Conservation (phyloP, 1,140 invertebrate genomes). For the Philopotamus ludificatus region DNA sequence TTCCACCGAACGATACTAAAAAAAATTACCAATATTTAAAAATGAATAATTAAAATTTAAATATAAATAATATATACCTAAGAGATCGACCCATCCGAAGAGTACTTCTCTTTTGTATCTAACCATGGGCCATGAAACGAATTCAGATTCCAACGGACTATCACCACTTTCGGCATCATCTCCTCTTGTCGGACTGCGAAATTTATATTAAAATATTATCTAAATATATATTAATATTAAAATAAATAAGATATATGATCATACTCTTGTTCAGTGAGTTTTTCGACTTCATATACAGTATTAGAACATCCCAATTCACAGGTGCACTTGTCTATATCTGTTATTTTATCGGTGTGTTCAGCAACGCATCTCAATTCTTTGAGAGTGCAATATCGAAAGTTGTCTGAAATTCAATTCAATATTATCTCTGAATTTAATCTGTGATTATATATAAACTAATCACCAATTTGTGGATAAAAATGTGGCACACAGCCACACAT, state of each 20-base stretch:
- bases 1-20: slow-evolving; percentile 69
- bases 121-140: slow-evolving; percentile 71
- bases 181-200: slow-evolving; percentile 44
- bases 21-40: slow-evolving; percentile 18
- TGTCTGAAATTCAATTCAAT: too few relatives aligned
- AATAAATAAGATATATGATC: slow-evolving; percentile 21
- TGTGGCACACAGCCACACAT: slow-evolving; percentile 67
- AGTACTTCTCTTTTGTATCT: slow-evolving; percentile 71
- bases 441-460: slow-evolving; percentile 9
- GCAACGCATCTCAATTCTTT: slow-evolving; percentile 60
- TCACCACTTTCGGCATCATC: slow-evolving; percentile 41
- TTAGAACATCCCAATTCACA: slow-evolving; percentile 70
- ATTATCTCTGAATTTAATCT: too few relatives aligned
- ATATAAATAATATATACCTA: slow-evolving; percentile 51
- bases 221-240: slow-evolving; percentile 5
- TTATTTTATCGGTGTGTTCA: slow-evolving; percentile 56
- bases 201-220: slow-evolving; percentile 22
- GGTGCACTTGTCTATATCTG: slow-evolving; percentile 60
- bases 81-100: slow-evolving; percentile 75
- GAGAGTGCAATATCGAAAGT: slow-evolving; percentile 58
- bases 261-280: slow-evolving; percentile 61
- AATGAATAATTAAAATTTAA: slow-evolving; percentile 14
- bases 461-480: slow-evolving; percentile 61
- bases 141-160: slow-evolving; percentile 57
- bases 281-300: slow-evolving; percentile 72